phyloP scores from a whole-genome alignment of 92 coral and sea anemone species.

The Bergia sp. region DNA sequence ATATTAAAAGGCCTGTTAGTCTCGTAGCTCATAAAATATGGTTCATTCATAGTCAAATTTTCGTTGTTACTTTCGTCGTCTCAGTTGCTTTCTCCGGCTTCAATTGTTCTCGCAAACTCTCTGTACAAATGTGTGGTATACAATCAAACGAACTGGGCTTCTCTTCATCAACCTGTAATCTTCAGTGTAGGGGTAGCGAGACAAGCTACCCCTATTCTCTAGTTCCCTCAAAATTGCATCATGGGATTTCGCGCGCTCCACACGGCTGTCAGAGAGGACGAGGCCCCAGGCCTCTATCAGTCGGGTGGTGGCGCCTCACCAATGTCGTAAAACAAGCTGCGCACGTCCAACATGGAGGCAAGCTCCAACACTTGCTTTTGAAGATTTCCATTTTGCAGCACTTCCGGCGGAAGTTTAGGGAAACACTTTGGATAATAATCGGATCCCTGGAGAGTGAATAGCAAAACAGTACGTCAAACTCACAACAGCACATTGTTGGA shows the following conservation, averaged over 20 bases:
- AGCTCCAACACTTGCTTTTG: conserved; percentile 89
- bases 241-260: not conserved
- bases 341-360: conserved; percentile 91
- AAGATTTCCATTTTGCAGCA: conserved; percentile 79
- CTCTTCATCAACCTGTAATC: not conserved
- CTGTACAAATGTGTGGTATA: not conserved
- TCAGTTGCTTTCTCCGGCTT: not conserved
- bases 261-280: not conserved
- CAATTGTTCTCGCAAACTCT: not conserved
- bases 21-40: not conserved
- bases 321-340: conserved; percentile 87
- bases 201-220: not conserved
- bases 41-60: not conserved
- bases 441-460: conserved; percentile 67
- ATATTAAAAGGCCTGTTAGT: not conserved
- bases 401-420: conserved; percentile 89
- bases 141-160: not conserved
- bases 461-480: not conserved
- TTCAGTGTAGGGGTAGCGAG: not conserved
- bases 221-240: not conserved
- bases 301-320: conserved; percentile 90
- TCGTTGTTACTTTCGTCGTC: not conserved
- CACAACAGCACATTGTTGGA: not conserved
- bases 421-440: conserved; percentile 93
- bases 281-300: conserved; percentile 30